Percentiles rank a stretch among this genome's conserved stretches.
Conservation (phyloP, 2,797 vertebrate species). For the Sphenopsis melanotis region DNA sequence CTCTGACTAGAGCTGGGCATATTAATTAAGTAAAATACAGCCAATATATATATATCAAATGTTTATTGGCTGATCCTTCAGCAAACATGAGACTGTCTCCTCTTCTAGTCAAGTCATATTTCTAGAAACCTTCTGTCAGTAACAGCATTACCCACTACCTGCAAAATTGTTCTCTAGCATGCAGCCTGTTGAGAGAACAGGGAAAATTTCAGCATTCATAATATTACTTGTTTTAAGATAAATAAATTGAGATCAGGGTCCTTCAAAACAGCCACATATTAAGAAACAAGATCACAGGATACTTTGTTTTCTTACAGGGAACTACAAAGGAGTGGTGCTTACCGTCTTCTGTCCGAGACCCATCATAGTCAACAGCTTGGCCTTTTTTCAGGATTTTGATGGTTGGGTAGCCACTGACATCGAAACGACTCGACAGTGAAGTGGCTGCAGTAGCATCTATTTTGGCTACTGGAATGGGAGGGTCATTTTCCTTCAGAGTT, state of each 20-base stretch:
- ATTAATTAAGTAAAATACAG: neutral
- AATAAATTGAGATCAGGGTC: neutral
- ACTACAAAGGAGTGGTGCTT: neutral
- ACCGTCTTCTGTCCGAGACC: slow-evolving; percentile 88
- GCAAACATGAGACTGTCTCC: neutral
- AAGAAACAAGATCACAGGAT: neutral
- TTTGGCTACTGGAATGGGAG: slow-evolving; percentile 92
- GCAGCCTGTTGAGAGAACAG: neutral
- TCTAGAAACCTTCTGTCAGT: neutral
- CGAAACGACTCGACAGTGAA: slow-evolving; percentile 81
- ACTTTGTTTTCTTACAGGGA: neutral
- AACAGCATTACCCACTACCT: neutral
- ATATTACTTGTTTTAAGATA: neutral
- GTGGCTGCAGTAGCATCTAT: slow-evolving; percentile 87
- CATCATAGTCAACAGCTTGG: slow-evolving; percentile 90
- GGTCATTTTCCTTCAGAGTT: slow-evolving; percentile 86
- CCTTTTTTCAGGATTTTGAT: slow-evolving; percentile 96
- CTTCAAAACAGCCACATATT: neutral
- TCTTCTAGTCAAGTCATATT: neutral
- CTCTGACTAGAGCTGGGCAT: neutral
- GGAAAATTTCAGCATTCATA: neutral
- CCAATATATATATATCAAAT: neutral
- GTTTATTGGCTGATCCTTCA: neutral
- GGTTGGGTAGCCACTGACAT: slow-evolving; percentile 93
- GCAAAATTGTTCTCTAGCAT: neutral